Evolutionary conservation across 2,888 invertebrate species (phyloP).

Genomic region (Epinotia bilunana): DNA sequence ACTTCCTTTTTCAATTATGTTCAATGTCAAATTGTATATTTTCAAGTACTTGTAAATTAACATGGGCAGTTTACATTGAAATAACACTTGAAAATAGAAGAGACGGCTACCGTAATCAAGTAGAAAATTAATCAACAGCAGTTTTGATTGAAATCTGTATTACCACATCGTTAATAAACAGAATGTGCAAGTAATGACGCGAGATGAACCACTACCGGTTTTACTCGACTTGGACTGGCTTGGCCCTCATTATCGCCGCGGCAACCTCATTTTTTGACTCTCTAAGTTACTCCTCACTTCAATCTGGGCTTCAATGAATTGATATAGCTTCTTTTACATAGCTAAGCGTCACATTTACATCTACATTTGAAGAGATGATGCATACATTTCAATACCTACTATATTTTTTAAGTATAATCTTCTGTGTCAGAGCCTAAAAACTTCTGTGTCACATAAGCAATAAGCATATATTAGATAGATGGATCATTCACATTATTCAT

Average conservation of each 20-base stretch:
- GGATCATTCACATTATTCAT: too few relatives aligned
- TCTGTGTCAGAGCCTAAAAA: neutral
- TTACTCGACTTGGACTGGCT: constrained; percentile 63
- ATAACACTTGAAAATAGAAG: constrained; percentile 56
- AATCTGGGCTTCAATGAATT: constrained; percentile 55
- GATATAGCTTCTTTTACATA: constrained; percentile 53
- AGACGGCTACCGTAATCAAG: constrained; percentile 69
- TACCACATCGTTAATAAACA: constrained; percentile 71
- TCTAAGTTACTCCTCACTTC: constrained; percentile 33
- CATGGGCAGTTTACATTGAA: constrained; percentile 18
- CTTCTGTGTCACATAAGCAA: neutral
- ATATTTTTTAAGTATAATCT: neutral
- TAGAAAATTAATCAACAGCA: constrained; percentile 81
- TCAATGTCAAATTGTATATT: constrained; percentile 21
- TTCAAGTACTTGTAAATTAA: constrained; percentile 7
- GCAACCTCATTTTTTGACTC: constrained; percentile 62
- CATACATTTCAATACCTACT: neutral
- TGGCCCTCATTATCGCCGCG: constrained; percentile 69
- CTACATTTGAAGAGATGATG: neutral
- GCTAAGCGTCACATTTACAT: constrained; percentile 7
- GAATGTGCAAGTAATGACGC: constrained; percentile 80
- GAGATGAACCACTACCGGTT: constrained; percentile 80
- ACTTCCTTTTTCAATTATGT: constrained; percentile 33
- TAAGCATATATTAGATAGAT: neutral
- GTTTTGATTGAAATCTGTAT: constrained; percentile 76